A percentile compares a stretch with the other conserved stretches of the same genome.
Evolutionary conservation across 2,113 vertebrate genomes (phyloP).

Genomic region (Psittacara wagleri): DNA sequence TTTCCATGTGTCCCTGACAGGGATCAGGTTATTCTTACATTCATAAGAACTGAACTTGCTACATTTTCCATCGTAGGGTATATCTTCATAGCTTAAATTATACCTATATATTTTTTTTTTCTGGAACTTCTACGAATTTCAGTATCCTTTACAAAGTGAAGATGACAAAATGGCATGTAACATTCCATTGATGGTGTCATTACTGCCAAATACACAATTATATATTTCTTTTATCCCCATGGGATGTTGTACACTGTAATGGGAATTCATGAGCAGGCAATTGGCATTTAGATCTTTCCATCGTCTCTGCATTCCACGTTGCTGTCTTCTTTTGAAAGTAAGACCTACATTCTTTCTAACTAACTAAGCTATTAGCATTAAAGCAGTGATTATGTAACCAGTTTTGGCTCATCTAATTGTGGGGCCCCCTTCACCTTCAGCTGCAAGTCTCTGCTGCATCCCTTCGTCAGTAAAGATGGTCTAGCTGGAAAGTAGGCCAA

Average conservation of each 20-base stretch:
- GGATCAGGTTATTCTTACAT: neutral
- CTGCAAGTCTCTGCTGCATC: neutral
- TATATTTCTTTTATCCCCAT: neutral
- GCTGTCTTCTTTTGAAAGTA: neutral
- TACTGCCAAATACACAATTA: neutral
- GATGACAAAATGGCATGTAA: neutral
- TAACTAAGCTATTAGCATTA: neutral
- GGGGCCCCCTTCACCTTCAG: neutral
- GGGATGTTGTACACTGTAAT: neutral
- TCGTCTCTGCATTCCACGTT: neutral
- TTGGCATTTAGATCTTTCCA: neutral
- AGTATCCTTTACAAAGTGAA: neutral
- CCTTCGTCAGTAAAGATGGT: neutral
- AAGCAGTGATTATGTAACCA: neutral
- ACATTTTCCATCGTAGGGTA: neutral
- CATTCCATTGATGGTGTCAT: neutral
- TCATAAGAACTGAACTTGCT: neutral
- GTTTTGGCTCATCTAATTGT: neutral
- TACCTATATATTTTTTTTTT: neutral
- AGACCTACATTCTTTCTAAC: neutral
- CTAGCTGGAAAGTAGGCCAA: neutral
- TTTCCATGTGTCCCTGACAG: neutral
- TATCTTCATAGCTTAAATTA: neutral
- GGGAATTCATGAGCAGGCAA: neutral
- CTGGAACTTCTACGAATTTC: neutral